Evolutionary conservation across 2,888 invertebrate genomes (phyloP).

Genomic region (Caenorhabditis sp.): DNA sequence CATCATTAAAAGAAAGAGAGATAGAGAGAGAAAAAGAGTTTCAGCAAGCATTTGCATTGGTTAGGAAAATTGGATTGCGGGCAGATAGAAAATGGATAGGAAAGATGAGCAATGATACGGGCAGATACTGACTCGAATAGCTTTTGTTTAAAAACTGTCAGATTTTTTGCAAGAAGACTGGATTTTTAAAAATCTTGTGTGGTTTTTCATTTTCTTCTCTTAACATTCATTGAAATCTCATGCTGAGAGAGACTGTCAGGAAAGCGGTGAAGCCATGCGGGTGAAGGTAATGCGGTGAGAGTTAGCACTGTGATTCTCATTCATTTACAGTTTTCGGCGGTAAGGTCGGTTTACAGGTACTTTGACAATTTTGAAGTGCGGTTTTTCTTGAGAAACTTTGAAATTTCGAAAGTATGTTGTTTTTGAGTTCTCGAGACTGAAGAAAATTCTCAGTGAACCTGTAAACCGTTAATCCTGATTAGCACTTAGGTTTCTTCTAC

Average conservation of each 20-base stretch:
- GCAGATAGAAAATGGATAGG: conserved; percentile 44
- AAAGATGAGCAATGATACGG: conserved; percentile 27
- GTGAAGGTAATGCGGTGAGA: conserved; percentile 33
- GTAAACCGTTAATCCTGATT: no score
- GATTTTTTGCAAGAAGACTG: not conserved
- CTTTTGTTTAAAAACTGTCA: not conserved
- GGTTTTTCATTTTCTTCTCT: conserved; percentile 33
- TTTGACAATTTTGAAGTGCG: no score
- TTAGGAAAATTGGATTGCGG: conserved; percentile 45
- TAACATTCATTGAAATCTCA: conserved; percentile 36
- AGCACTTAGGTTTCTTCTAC: no score
- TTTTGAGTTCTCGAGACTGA: no score
- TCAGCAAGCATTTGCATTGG: conserved; percentile 39
- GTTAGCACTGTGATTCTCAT: conserved; percentile 18
- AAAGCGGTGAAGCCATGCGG: conserved; percentile 56
- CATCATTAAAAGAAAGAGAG: conserved; percentile 30
- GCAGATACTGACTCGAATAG: conserved; percentile 26
- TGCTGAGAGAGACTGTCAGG: conserved; percentile 35
- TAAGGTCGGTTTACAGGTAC: no score
- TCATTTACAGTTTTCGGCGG: conserved; percentile 15
- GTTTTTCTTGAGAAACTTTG: no score
- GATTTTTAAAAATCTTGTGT: conserved; percentile 39
- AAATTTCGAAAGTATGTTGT: no score
- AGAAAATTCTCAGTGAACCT: no score
- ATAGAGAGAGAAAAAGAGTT: conserved; percentile 8